A percentile compares a stretch with the other conserved stretches of the same genome.
Conservation (phyloP, 1,140 invertebrate genomes). For the Plodia interpunctella region DNA sequence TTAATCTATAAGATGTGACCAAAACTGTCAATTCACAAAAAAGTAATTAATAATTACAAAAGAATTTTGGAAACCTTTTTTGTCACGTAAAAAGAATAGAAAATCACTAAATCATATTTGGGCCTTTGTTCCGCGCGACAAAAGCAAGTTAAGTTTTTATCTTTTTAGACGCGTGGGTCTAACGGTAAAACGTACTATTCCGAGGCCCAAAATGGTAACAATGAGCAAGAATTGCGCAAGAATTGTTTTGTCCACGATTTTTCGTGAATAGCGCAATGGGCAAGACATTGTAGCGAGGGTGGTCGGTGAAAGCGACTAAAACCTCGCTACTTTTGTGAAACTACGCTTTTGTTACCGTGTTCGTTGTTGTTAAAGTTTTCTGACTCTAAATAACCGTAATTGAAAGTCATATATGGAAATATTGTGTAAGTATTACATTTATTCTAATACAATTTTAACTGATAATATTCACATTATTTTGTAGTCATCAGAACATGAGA, state of each 20-base stretch:
- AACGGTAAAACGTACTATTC: slow-evolving; percentile 56
- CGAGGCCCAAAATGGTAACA: slow-evolving; percentile 53
- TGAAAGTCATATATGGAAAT: no score
- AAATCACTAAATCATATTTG: slow-evolving; percentile 57
- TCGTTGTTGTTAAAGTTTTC: no score
- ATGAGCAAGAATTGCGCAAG: slow-evolving; percentile 63
- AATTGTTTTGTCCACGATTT: slow-evolving; percentile 48
- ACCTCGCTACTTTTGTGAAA: neutral
- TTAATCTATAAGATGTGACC: no score
- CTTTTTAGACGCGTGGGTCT: slow-evolving; percentile 41
- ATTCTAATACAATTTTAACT: no score
- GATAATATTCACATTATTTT: no score
- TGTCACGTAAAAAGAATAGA: slow-evolving; percentile 20
- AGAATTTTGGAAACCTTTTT: neutral
- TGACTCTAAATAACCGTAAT: no score
- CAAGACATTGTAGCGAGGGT: slow-evolving; percentile 45
- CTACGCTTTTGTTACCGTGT: neutral
- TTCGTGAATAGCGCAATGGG: slow-evolving; percentile 41
- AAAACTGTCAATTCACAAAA: no score
- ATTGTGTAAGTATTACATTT: no score
- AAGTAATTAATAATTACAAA: neutral
- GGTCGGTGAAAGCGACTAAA: slow-evolving; percentile 40
- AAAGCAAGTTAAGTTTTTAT: slow-evolving; percentile 50
- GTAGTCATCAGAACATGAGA: no score
- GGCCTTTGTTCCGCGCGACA: slow-evolving; percentile 45